These are phyloP conservation scores for Acrossocheilus wenchowensis DNA, from an alignment of 2,797 vertebrate genomes.

Conservation along the genomic window DNA sequence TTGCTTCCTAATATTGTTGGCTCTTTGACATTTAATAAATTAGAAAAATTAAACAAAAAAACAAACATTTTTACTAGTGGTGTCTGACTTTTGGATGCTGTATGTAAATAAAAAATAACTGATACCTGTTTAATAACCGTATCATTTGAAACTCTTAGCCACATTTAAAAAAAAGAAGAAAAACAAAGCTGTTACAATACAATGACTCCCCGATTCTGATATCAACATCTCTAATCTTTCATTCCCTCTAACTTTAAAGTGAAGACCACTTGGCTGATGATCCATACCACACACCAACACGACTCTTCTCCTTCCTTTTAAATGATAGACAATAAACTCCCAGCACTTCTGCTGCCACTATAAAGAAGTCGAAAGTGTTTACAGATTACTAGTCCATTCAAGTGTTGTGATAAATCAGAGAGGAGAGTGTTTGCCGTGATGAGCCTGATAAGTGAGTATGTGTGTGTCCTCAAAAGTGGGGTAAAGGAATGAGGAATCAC, in stretches of 20 bases:
- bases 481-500: conserved; percentile 42
- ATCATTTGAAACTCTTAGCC: not conserved
- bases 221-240: not conserved
- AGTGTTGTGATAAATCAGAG: conserved; percentile 51
- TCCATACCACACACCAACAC: conserved; percentile 5
- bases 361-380: conserved; percentile 43
- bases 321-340: conserved; percentile 45
- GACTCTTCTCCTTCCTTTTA: conserved; percentile 19
- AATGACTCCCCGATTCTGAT: not conserved
- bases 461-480: conserved; percentile 49
- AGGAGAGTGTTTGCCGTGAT: conserved; percentile 52
- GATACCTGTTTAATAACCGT: not conserved
- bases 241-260: not conserved
- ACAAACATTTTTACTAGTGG: not conserved
- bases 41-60: not conserved
- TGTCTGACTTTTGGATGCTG: not conserved
- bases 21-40: not conserved
- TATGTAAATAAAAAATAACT: not conserved
- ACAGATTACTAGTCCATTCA: conserved; percentile 53
- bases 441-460: conserved; percentile 50
- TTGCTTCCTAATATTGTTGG: not conserved
- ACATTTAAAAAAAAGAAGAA: too few relatives aligned
- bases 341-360: conserved; percentile 17
- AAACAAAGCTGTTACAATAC: not conserved
- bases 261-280: conserved; percentile 24